Conservation (phyloP, 1,140 invertebrate genomes). For the Steinernema khuongi region DNA sequence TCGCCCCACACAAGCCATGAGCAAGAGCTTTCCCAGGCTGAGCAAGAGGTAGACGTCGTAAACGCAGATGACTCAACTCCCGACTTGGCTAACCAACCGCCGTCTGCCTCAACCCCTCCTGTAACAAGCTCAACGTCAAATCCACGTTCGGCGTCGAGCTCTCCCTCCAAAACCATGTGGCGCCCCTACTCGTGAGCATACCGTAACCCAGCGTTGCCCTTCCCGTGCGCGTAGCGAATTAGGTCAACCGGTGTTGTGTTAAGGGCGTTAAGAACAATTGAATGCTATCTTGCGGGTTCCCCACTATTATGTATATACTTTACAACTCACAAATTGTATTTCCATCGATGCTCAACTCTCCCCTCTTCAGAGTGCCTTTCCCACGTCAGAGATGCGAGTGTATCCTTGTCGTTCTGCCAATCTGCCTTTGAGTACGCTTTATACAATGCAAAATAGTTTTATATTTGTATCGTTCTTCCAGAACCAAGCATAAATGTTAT, state of each 20-base stretch:
- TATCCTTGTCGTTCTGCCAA: no score
- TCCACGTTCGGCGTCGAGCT: background rate
- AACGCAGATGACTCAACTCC: background rate
- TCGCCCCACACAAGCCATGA: background rate
- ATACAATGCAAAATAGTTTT: background rate
- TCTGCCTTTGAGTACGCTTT: no score
- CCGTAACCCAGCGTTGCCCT: background rate
- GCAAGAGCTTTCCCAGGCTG: background rate
- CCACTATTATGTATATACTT: background rate
- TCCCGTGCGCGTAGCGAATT: background rate
- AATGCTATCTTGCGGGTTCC: background rate
- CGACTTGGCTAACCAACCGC: background rate
- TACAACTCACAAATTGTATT: background rate
- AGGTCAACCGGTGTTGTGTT: background rate
- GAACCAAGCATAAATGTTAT: background rate
- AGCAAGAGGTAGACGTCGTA: background rate
- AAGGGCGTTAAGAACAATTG: background rate
- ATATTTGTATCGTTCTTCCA: background rate
- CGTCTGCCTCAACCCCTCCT: background rate
- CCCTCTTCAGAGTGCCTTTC: background rate
- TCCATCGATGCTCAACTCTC: no score
- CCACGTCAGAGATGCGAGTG: no score
- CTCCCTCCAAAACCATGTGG: background rate
- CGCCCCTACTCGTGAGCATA: slow-evolving; percentile 10
- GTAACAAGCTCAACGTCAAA: background rate